Evolutionary conservation across 2,113 vertebrate species (phyloP).

Genomic region (Helogale parvula): DNA sequence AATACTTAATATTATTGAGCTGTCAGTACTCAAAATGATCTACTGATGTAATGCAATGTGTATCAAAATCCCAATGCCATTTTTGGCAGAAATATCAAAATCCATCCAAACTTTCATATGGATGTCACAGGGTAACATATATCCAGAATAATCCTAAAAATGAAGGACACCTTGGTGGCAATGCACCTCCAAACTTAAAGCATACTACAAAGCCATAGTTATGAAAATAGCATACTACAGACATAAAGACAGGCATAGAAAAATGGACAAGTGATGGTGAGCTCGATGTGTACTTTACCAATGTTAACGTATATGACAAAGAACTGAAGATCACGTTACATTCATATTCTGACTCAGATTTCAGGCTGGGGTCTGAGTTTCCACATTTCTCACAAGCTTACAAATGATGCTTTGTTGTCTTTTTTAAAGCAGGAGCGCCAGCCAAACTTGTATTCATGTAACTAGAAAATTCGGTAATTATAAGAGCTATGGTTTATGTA

Average conservation of each 20-base stretch:
- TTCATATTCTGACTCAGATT: background rate
- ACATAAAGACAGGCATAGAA: background rate
- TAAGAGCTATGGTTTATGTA: background rate
- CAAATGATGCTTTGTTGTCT: background rate
- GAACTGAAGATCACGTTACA: background rate
- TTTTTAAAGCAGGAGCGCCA: slow-evolving; percentile 34
- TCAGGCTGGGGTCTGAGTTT: background rate
- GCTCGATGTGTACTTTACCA: background rate
- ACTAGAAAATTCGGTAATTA: slow-evolving; percentile 15
- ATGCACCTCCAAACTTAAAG: background rate
- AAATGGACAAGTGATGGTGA: background rate
- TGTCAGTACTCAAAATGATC: too few species aligned
- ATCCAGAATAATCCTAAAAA: background rate
- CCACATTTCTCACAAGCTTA: background rate
- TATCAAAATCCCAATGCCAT: background rate
- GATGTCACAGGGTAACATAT: background rate
- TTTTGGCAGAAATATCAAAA: background rate
- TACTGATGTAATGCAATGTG: background rate
- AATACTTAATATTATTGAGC: too few species aligned
- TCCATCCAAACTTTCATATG: background rate
- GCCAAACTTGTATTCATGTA: slow-evolving; percentile 14
- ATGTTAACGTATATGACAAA: background rate
- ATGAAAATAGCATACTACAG: background rate
- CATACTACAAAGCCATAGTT: background rate
- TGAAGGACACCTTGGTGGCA: background rate